Evolutionary conservation across 2,888 invertebrate species (phyloP).

Genomic region (Malachius bipustulatus): DNA sequence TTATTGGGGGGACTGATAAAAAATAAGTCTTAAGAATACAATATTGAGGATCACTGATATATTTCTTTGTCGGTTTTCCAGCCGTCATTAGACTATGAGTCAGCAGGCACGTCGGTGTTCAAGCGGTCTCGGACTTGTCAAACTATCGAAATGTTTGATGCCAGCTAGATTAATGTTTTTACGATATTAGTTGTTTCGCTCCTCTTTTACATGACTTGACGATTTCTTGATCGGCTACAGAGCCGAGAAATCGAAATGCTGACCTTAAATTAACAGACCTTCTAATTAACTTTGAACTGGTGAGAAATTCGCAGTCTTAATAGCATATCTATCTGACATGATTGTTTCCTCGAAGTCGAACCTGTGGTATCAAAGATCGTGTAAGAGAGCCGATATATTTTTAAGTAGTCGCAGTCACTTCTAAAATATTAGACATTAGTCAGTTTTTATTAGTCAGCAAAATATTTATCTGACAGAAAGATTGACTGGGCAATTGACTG

Average conservation of each 20-base stretch:
- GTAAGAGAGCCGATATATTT: too few species aligned
- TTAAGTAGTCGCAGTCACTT: too few species aligned
- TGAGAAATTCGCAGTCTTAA: background rate
- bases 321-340: too few species aligned
- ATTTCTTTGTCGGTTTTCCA: slow-evolving; percentile 30
- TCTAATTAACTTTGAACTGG: slow-evolving; percentile 1
- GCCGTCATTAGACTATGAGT: slow-evolving; percentile 32
- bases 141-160: slow-evolving; percentile 34
- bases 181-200: slow-evolving; percentile 32
- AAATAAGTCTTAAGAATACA: too few species aligned
- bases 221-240: slow-evolving; percentile 19
- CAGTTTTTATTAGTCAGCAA: too few species aligned
- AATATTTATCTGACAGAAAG: too few species aligned
- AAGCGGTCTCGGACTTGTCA: slow-evolving; percentile 29
- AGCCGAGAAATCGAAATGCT: slow-evolving; percentile 25
- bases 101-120: slow-evolving; percentile 24
- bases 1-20: too few species aligned
- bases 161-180: slow-evolving; percentile 37
- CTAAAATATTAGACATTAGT: too few species aligned
- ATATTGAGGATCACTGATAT: too few species aligned
- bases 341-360: too few species aligned
- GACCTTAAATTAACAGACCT: slow-evolving; percentile 24
- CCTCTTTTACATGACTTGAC: slow-evolving; percentile 27
- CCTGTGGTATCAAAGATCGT: too few species aligned
- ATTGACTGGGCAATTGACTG: too few species aligned